Evolutionary conservation across 2,113 vertebrate genomes (phyloP), one percentile per base, ranked within the genome.

Genomic region (Myocastor coypus): DNA sequence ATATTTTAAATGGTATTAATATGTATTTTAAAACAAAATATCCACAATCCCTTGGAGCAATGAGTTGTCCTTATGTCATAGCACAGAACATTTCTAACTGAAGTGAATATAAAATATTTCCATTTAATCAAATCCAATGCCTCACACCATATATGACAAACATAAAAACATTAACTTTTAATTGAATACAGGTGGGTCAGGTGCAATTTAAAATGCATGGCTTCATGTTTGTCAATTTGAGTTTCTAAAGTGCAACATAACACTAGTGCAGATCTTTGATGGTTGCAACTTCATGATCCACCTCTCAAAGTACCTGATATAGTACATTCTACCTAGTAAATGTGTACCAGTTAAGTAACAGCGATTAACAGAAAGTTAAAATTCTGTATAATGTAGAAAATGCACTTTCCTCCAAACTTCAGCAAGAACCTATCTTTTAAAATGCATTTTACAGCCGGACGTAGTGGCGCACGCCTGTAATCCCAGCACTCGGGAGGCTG

Each of bases 71-170:
- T 90, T 87, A 71, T 83, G 75, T 77, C 55, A 87, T 0, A 86
- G 73, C 50, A 87, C 13, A 83, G 26, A 94, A 24, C 83, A 93
- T 6, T 93, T 92, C 55, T 75, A 90, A 92, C 61, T 85, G 87
- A 77, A 91, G 42, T 57, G 13, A 87, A 30, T 86, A 66, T 92
- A 87, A 87, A 94, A 32, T 34, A 85, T 88, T 63, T 94, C 34
- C 30, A 96, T 88, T 94, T 90, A 92, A 83, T 85, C 50, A 96
- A 94, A 92, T 89, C 50, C 30, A 96, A 80, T 52, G 77, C 42
- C 71, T 81, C 92, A 59, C 63, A 78, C 17, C 24, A 64, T n/a
- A 17, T 83, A 55, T 93, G 55, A 92, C 40, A 91, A 42, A 87
- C 9, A 91, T 32, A 17, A 68, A 63, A 88, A 81, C 80, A 90